Evolutionary conservation across 1,140 invertebrate genomes (phyloP).

Genomic region (Tetragnatha versicolor): DNA sequence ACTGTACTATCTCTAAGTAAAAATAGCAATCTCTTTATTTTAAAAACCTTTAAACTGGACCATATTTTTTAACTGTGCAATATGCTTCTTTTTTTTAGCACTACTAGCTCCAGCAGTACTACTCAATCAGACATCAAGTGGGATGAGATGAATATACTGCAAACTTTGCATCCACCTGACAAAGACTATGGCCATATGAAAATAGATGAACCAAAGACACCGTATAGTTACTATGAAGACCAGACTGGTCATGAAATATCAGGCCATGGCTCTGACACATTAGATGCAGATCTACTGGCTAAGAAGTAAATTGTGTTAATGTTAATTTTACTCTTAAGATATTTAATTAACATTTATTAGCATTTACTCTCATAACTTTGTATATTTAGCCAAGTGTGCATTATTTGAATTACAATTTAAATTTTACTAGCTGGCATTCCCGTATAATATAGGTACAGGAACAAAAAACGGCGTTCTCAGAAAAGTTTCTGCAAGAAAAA

Average conservation of each 20-base stretch:
- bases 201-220: slow-evolving; percentile 98
- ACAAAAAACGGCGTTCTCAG: too few relatives aligned
- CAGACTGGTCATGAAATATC: slow-evolving; percentile 66
- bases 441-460: too few relatives aligned
- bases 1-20: neutral
- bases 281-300: slow-evolving; percentile 79
- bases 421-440: too few relatives aligned
- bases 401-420: too few relatives aligned
- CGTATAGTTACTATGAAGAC: slow-evolving; percentile 79
- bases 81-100: neutral
- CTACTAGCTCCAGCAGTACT: slow-evolving; percentile 22
- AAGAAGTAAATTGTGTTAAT: slow-evolving; percentile 76
- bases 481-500: too few relatives aligned
- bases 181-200: slow-evolving; percentile 99
- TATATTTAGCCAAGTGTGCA: too few relatives aligned
- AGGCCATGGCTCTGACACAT: slow-evolving; percentile 66
- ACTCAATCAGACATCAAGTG: slow-evolving; percentile 85
- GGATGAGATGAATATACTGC: slow-evolving; percentile 99
- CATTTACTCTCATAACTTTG: too few relatives aligned
- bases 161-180: slow-evolving; percentile 94
- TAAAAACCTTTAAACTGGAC: neutral
- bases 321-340: too few relatives aligned
- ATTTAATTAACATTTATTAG: too few relatives aligned
- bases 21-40: neutral
- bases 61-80: neutral